Percentiles rank a stretch among this genome's conserved stretches.
Evolutionary conservation across 2,113 vertebrate species (phyloP).

Genomic region (Malurus melanocephalus): DNA sequence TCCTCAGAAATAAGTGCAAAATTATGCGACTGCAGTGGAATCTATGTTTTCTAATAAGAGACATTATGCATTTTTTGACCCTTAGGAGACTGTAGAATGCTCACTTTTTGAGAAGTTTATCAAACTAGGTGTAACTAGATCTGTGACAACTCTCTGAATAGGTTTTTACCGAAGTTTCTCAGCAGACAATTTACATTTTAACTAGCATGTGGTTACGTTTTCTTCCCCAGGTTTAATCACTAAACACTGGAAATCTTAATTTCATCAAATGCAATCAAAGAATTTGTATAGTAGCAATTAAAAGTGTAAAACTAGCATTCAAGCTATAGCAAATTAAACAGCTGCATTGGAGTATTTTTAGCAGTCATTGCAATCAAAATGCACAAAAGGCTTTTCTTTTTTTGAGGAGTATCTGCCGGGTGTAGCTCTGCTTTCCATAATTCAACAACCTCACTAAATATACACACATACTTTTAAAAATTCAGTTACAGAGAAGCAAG

Average conservation of each 20-base stretch:
- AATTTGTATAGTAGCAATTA: conserved; percentile 70
- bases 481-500: background rate
- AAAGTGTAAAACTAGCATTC: conserved; percentile 62
- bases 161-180: conserved; percentile 41
- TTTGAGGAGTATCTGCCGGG: conserved; percentile 8
- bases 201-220: conserved; percentile 61
- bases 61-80: background rate
- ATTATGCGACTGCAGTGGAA: background rate
- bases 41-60: background rate
- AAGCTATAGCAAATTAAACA: conserved; percentile 64
- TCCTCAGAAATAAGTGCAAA: background rate
- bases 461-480: conserved; percentile 9
- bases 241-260: conserved; percentile 73
- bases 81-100: background rate
- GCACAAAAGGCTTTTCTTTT: conserved; percentile 51
- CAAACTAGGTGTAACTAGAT: background rate
- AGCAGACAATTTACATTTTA: conserved; percentile 68
- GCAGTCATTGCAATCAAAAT: conserved; percentile 65
- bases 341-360: conserved; percentile 68
- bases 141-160: conserved; percentile 24
- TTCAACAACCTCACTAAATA: conserved; percentile 34
- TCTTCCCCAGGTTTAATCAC: conserved; percentile 66
- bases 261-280: conserved; percentile 74
- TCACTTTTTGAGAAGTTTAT: background rate
- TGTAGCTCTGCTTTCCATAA: conserved; percentile 47